Conservation (phyloP, 1,140 invertebrate genomes). For the Diorhabda sublineata region DNA sequence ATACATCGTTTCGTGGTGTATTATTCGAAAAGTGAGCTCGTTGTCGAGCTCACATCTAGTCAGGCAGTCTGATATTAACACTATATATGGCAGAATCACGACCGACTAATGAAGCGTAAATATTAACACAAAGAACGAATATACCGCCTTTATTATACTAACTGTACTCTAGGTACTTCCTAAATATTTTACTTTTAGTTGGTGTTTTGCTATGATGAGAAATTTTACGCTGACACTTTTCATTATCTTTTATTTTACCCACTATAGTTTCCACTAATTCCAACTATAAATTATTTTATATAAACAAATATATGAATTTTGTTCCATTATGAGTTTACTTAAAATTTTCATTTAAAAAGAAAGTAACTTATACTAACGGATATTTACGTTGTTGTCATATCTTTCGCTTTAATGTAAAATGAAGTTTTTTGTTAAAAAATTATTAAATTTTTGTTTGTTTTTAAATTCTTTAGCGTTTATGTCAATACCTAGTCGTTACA, state of each 20-base stretch:
- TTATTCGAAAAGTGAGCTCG: conserved; percentile 43
- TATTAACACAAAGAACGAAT: conserved; percentile 40
- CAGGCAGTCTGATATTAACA: conserved; percentile 32
- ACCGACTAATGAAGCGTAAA: conserved; percentile 40
- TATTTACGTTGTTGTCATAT: too few species aligned
- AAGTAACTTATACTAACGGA: too few species aligned
- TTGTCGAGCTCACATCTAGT: conserved; percentile 23
- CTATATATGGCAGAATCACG: conserved; percentile 32
- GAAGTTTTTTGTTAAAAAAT: too few species aligned
- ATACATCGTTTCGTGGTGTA: conserved; percentile 41
- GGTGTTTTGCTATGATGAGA: neutral
- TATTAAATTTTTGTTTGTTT: too few species aligned
- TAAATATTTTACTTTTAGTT: conserved; percentile 28
- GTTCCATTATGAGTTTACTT: too few species aligned
- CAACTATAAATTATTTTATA: too few species aligned
- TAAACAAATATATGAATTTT: too few species aligned
- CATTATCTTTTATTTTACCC: neutral
- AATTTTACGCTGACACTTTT: neutral
- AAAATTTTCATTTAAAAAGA: too few species aligned
- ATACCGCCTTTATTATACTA: conserved; percentile 25
- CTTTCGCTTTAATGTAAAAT: too few species aligned
- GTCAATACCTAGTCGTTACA: too few species aligned
- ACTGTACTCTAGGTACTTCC: conserved; percentile 22
- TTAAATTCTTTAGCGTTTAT: too few species aligned
- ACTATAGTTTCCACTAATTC: neutral